phyloP scores from a whole-genome alignment of 2,888 invertebrate species.

The Lordiphosa andalusiaca region DNA sequence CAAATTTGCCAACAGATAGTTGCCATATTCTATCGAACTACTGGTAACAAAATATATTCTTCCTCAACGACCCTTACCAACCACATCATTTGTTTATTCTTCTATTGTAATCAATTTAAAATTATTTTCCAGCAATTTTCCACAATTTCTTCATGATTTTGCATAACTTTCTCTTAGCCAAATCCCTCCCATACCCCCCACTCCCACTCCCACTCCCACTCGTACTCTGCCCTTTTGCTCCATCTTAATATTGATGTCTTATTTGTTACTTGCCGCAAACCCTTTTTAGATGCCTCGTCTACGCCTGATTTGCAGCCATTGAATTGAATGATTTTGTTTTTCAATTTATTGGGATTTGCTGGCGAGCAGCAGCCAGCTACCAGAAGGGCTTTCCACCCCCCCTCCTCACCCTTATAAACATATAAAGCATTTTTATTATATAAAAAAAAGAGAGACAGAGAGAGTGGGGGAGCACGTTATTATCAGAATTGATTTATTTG shows the following conservation, averaged over 20 bases:
- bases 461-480: conserved; percentile 47
- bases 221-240: not conserved
- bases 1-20: too few relatives aligned
- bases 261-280: conserved; percentile 34
- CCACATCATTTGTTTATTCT: conserved; percentile 2
- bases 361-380: conserved; percentile 15
- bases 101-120: conserved; percentile 6
- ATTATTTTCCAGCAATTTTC: conserved; percentile 5
- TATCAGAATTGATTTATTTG: conserved; percentile 73
- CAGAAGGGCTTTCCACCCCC: conserved; percentile 16
- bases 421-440: conserved; percentile 52
- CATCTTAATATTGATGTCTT: conserved; percentile 52
- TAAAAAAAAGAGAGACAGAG: not conserved
- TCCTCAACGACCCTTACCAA: too few relatives aligned
- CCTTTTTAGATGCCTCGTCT: conserved; percentile 52
- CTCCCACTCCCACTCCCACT: not conserved
- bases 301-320: conserved; percentile 71
- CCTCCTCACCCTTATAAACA: conserved; percentile 35
- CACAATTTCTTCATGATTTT: conserved; percentile 1
- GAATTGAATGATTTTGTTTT: conserved; percentile 76
- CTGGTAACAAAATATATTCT: too few relatives aligned
- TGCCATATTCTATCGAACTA: too few relatives aligned
- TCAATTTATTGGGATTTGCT: conserved; percentile 74
- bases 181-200: too few relatives aligned
- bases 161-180: conserved; percentile 3